phyloP scores from a whole-genome alignment of 2,113 vertebrate genomes.

The Acrocephalus kingi region DNA sequence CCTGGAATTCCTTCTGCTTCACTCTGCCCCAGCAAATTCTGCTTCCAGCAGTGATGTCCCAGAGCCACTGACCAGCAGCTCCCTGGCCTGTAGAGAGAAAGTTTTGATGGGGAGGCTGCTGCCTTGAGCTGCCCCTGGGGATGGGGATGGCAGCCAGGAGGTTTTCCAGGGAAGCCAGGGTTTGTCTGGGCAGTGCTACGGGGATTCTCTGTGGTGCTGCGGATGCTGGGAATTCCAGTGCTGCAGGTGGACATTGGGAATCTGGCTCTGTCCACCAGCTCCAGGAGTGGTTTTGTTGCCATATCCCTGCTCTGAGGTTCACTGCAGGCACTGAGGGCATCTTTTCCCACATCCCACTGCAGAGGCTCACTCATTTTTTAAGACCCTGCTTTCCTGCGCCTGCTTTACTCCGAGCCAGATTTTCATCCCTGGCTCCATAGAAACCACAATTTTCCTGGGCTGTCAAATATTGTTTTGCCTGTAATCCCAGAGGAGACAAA shows the following conservation, averaged over 20 bases:
- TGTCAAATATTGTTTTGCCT: slow-evolving; percentile 14
- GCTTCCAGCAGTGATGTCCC: rapidly evolving
- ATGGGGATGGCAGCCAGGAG: not conserved
- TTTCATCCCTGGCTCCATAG: not conserved
- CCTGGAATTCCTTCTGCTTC: not conserved
- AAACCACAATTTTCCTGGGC: not conserved
- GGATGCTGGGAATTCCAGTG: rapidly evolving
- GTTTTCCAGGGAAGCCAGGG: not conserved
- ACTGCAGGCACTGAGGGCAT: not conserved
- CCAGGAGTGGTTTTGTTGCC: not conserved
- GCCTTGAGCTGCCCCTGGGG: not conserved
- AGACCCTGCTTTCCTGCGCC: not conserved
- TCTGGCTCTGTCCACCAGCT: rapidly evolving
- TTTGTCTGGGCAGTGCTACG: rapidly evolving
- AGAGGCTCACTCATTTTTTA: rapidly evolving
- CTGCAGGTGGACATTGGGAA: not conserved
- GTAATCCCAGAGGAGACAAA: not conserved
- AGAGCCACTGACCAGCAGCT: not conserved
- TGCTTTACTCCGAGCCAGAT: not conserved
- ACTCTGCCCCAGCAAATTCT: not conserved
- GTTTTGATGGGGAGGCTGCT: not conserved
- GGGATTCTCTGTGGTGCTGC: rapidly evolving
- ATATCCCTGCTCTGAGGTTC: not conserved
- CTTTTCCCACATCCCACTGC: not conserved
- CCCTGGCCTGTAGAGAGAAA: not conserved